Conservation (phyloP, 35 echinoderm and acorn worm species). For the Ophiothrix spiculata region DNA sequence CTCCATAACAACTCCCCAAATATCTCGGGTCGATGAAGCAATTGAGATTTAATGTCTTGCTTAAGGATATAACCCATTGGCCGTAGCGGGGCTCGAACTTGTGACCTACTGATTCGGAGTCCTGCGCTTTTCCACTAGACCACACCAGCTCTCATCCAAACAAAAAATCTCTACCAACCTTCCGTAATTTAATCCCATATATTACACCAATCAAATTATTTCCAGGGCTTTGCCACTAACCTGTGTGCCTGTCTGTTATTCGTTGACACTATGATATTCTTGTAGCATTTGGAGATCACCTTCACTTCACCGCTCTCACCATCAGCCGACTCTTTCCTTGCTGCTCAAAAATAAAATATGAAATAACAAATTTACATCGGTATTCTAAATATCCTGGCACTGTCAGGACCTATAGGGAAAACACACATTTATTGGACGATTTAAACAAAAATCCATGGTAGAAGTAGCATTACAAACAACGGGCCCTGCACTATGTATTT, state of each 20-base stretch:
- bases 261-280: constrained; percentile 71
- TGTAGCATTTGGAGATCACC: constrained; percentile 71
- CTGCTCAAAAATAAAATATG: not conserved
- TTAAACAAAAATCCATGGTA: too few species aligned
- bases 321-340: constrained; percentile 36
- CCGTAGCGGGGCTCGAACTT: too few species aligned
- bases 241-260: constrained; percentile 66
- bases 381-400: constrained; percentile 66
- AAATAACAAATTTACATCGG: constrained; percentile 55
- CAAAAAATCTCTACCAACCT: not conserved
- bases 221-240: constrained; percentile 18
- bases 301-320: constrained; percentile 71
- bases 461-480: not conserved
- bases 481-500: not conserved
- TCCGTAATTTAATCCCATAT: too few species aligned
- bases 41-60: too few species aligned
- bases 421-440: too few species aligned
- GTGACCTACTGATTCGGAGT: too few species aligned
- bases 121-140: too few species aligned
- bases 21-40: too few species aligned
- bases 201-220: not conserved
- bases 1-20: too few species aligned
- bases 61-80: too few species aligned
- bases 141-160: not conserved
- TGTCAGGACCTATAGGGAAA: constrained; percentile 61